Percentiles rank a stretch among this genome's conserved stretches.
phyloP scores from a whole-genome alignment of 2,113 vertebrate species.

The Chroicocephalus ridibundus region DNA sequence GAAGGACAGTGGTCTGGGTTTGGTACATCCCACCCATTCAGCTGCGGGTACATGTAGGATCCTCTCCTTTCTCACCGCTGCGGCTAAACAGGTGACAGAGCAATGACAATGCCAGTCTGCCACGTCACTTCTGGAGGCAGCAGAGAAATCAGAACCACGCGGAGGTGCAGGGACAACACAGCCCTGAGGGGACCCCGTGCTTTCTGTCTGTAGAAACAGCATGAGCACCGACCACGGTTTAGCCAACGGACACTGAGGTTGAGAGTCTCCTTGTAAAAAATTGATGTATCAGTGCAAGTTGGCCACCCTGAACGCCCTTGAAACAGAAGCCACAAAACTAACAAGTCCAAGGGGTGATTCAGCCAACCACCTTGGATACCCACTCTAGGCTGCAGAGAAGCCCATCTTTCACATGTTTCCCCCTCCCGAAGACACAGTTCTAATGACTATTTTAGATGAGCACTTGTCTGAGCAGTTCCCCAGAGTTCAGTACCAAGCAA shows the following conservation, averaged over 20 bases:
- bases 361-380: neutral
- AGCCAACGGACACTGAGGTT: neutral
- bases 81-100: neutral
- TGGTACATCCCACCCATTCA: neutral
- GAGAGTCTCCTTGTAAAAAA: neutral
- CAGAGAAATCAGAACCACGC: neutral
- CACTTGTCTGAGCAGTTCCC: neutral
- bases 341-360: neutral
- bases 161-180: neutral
- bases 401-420: neutral
- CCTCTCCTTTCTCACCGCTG: neutral
- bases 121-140: neutral
- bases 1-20: neutral
- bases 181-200: no score
- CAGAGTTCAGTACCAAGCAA: no score
- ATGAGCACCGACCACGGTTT: neutral
- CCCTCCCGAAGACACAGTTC: neutral
- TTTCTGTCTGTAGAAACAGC: neutral
- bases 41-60: neutral
- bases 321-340: neutral
- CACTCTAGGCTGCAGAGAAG: neutral
- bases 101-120: neutral
- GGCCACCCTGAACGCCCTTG: neutral
- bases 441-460: neutral
- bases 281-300: no score